phyloP scores from a whole-genome alignment of 2,888 invertebrate genomes.

The Brassicogethes aeneus region DNA sequence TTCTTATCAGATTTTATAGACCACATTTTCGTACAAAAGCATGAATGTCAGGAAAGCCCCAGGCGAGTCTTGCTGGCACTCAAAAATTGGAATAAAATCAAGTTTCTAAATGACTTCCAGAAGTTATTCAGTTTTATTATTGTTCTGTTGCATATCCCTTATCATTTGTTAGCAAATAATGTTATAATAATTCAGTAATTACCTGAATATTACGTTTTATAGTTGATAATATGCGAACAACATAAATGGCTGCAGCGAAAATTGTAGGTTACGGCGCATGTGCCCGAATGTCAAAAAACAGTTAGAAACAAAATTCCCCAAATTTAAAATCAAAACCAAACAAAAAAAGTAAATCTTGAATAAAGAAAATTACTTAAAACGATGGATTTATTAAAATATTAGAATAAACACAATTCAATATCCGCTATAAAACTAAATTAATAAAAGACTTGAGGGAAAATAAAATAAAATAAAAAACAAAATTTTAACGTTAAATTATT shows the following conservation, averaged over 20 bases:
- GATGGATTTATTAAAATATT: no score
- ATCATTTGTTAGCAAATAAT: not conserved
- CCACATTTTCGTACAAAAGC: not conserved
- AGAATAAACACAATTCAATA: no score
- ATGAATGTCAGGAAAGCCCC: constrained; percentile 21
- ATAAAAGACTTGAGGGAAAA: no score
- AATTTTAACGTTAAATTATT: no score
- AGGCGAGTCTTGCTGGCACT: constrained; percentile 31
- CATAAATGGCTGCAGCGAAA: constrained; percentile 43
- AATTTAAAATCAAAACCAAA: constrained; percentile 9
- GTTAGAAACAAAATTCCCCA: constrained; percentile 12
- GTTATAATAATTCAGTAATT: constrained; percentile 15
- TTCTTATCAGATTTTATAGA: not conserved
- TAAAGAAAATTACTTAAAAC: not conserved
- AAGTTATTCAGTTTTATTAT: constrained; percentile 1
- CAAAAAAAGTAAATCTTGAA: no score
- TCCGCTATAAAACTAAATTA: no score
- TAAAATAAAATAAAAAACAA: no score
- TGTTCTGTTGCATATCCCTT: not conserved
- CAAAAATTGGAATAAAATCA: constrained; percentile 6
- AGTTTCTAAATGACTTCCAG: constrained; percentile 3
- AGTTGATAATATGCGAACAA: constrained; percentile 40
- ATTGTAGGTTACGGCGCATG: constrained; percentile 41
- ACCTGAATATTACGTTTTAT: constrained; percentile 38
- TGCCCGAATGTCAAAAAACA: constrained; percentile 21